Evolutionary conservation across 2,888 invertebrate genomes (phyloP), one percentile per base, ranked within the genome.

Genomic region (Drosophila peninsularis): DNA sequence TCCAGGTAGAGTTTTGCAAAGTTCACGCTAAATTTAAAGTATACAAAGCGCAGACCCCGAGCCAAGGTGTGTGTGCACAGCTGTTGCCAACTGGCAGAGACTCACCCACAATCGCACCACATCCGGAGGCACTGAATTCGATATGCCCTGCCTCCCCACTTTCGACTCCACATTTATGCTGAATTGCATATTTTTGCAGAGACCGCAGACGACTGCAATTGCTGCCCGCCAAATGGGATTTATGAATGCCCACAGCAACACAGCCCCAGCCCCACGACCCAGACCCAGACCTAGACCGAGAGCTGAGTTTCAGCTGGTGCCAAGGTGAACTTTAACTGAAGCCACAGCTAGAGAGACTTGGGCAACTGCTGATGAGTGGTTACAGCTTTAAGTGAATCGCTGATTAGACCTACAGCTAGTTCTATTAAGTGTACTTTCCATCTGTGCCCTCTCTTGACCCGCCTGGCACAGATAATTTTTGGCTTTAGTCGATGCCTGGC

Each of bases 21-120:
- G 75, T 78, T 78, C 71, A 78, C 79, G 79, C 67, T 78, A 75
- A 78, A 78, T 78, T 78, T 78, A 78, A 78, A 63, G 62, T 63
- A 61, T 39, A 78, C 79, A 78, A 78, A 75, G 53, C 57, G 32
- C 47, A 54, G 21, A 52, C 37, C 41, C 37, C 61, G 66, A 24
- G 42, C 58, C 30, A 62, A 72, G 66, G 70, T 69, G 71, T 71
- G 63, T 71, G 62, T 79, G 82, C 85, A 73, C 83, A 83, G 83
- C 88, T 83, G 88, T 79, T 83, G 71, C 73, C 73, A 62, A 49
- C 58, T 68, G 54, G 55, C 41, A 34, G 27, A 34, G 49, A 54
- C 57, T 65, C 72, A 66, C 75, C 69, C 74, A 74, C 74, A 69
- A 57, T 54, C 30, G 6, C 4, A 11, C 19, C 54, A 14, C 41